Base-by-base conservation (phyloP, 2,113 vertebrate genomes). In the Heterocephalus glaber region DNA sequence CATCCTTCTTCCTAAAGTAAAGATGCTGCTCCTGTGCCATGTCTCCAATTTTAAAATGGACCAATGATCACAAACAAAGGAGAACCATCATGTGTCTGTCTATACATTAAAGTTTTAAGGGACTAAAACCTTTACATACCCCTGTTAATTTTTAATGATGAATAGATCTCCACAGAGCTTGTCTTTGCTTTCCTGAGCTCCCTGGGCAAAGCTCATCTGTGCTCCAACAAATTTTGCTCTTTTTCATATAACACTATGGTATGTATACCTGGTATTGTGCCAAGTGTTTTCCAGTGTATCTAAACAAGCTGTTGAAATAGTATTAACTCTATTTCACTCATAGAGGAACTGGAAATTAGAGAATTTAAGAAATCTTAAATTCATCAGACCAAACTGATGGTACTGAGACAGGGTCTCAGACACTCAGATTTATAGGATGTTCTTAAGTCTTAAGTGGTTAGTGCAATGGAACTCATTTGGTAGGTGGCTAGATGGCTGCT, bases 51-150 rank as follows among this genome's bases (percentile, higher is more conserved):
- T 89, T 89, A 85, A 84, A 52, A 28, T 6, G 14, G 38, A 77
- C n/a, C 77, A 61, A 76, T 87, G 76, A 70, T 90, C 63, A 96
- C 56, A 80, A 33, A 83, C 33, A 82, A 92, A 65, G 13, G 68
- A 65, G 38, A 91, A 77, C 80, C 70, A 81, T n/a, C 7, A 0
- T 30, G 3, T 86, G 30, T 72, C 74, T 77, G 52, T 66, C 38
- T 87, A 41, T 14, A 41, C 4, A 44, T 44, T 30, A 85, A 81
- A 60, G 30, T 72, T 88, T 95, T 70, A 94, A 89, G 68, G 41
- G 1, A 35, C 14, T 89, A 54, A 93, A 87, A 93, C 10, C 9
- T 89, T 79, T 26, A 35, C 11, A 58, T 4, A 60, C 8, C 1
- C 3, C 49, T 2, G 17, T 38, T 10, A 12, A 52, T 90, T 89